Percentiles rank a stretch among this genome's conserved stretches.
These are phyloP conservation scores for Furcula furcula DNA, from an alignment of 2,888 invertebrate genomes.

Conservation along the genomic window DNA sequence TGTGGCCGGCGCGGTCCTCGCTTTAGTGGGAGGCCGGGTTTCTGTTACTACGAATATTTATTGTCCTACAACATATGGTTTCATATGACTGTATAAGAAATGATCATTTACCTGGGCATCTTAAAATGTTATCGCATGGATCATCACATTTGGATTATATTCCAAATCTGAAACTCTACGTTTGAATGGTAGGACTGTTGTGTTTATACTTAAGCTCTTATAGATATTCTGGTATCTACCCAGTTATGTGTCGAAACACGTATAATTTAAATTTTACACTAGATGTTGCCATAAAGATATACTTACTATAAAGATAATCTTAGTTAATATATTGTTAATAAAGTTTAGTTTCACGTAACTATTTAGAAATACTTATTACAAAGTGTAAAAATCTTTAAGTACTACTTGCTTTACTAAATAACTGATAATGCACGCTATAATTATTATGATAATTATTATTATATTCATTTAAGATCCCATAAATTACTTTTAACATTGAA, in stretches of 20 bases:
- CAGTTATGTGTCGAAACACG: neutral
- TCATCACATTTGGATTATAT: slow-evolving; percentile 5
- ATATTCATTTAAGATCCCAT: too few relatives aligned
- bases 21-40: slow-evolving; percentile 42
- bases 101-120: slow-evolving; percentile 24
- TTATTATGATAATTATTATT: too few relatives aligned
- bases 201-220: too few relatives aligned
- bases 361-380: too few relatives aligned
- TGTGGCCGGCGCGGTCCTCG: slow-evolving; percentile 53
- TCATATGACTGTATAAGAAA: slow-evolving; percentile 18
- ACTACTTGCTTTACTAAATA: too few relatives aligned
- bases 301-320: neutral
- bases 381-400: too few relatives aligned
- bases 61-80: slow-evolving; percentile 35
- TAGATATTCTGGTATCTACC: too few relatives aligned
- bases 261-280: neutral
- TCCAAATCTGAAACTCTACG: neutral
- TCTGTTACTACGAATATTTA: slow-evolving; percentile 40
- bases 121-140: slow-evolving; percentile 10
- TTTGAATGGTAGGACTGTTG: too few relatives aligned
- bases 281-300: neutral
- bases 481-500: too few relatives aligned
- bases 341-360: too few relatives aligned
- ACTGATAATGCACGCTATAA: too few relatives aligned
- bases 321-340: neutral